Evolutionary conservation across 1,140 invertebrate genomes (phyloP).

Genomic region (Drosophila funebris): DNA sequence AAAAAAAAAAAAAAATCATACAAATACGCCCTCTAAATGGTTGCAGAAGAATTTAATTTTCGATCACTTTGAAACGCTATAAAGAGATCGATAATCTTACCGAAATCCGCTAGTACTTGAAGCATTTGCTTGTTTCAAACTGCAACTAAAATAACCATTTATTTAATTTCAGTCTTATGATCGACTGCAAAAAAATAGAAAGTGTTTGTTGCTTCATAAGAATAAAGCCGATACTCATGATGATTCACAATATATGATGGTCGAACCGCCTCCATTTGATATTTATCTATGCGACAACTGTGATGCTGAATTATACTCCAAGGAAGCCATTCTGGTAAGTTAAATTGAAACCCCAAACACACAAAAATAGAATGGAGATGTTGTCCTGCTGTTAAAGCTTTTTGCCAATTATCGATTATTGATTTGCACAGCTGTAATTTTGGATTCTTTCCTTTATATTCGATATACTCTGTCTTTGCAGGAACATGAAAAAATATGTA

Average conservation of each 20-base stretch:
- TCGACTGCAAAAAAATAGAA: conserved; percentile 71
- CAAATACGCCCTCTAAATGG: no score
- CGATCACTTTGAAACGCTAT: no score
- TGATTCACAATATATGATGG: conserved; percentile 83
- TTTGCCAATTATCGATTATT: no score
- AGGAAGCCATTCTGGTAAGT: conserved; percentile 85
- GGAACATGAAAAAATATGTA: conserved; percentile 86
- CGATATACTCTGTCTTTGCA: conserved; percentile 66
- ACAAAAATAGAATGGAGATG: no score
- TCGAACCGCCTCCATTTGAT: conserved; percentile 86
- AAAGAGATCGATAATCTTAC: no score
- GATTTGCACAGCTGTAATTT: no score
- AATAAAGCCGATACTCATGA: conserved; percentile 80
- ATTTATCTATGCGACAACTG: conserved; percentile 91
- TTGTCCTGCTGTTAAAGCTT: no score
- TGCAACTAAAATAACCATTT: neutral
- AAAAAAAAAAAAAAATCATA: no score
- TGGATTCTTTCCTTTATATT: no score
- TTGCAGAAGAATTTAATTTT: no score
- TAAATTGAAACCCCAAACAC: neutral
- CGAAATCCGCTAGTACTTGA: no score
- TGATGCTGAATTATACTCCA: conserved; percentile 86
- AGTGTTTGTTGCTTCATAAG: conserved; percentile 74
- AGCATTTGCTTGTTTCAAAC: no score
- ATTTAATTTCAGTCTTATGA: conserved; percentile 73